Conservation (phyloP, 2,888 invertebrate genomes). For the Rotaria socialis region DNA sequence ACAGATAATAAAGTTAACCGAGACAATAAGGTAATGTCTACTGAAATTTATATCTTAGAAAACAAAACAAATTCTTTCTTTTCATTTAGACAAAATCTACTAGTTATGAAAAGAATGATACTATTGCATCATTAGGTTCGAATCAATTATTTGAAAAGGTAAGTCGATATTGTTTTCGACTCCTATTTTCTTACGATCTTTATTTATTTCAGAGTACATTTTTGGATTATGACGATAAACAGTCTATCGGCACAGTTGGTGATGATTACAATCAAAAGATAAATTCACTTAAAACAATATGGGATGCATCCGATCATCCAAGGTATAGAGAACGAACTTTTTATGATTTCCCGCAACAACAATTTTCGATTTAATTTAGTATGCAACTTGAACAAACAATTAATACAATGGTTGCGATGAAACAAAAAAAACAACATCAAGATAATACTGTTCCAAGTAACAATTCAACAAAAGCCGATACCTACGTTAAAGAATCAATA, state of each 20-base stretch:
- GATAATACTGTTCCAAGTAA: background rate
- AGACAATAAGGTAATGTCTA: background rate
- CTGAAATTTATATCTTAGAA: too few species aligned
- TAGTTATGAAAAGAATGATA: conserved; percentile 19
- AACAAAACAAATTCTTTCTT: background rate
- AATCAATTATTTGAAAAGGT: conserved; percentile 33
- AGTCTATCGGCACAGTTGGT: background rate
- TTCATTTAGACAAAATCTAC: background rate
- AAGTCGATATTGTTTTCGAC: background rate
- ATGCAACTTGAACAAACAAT: background rate
- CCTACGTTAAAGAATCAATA: background rate
- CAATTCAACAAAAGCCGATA: background rate
- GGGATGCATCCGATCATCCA: conserved; percentile 16
- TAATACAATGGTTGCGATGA: background rate
- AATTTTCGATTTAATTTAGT: background rate
- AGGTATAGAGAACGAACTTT: background rate
- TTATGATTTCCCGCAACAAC: background rate
- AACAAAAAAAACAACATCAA: background rate
- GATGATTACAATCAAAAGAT: conserved; percentile 29
- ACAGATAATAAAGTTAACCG: background rate
- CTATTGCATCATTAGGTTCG: background rate
- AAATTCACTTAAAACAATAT: conserved; percentile 10
- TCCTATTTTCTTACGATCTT: too few species aligned
- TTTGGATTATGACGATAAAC: conserved; percentile 36
- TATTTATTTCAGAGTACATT: background rate